phyloP scores from a whole-genome alignment of 2,888 invertebrate genomes.

The Dryococelus australis region DNA sequence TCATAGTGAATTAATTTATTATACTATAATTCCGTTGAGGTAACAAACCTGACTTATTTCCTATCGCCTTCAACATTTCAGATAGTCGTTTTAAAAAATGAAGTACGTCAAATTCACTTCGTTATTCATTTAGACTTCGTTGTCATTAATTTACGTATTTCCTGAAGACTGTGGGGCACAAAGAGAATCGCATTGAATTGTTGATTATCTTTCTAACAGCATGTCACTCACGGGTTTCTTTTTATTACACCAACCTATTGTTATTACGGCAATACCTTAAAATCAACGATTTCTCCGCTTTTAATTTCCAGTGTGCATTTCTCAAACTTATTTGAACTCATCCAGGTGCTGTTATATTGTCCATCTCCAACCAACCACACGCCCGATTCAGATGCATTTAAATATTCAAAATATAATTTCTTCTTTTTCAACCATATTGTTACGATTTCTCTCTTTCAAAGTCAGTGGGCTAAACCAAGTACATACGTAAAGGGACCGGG shows the following conservation, averaged over 20 bases:
- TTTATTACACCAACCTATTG: too few species aligned
- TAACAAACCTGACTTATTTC: constrained; percentile 13
- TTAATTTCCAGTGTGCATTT: constrained; percentile 24
- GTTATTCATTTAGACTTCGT: background rate
- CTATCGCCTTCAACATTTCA: constrained; percentile 13
- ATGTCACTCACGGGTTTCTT: background rate
- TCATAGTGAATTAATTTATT: too few species aligned
- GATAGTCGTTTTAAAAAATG: constrained; percentile 28
- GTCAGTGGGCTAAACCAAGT: too few species aligned
- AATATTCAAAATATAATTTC: constrained; percentile 11
- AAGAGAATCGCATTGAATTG: background rate
- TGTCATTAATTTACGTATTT: background rate
- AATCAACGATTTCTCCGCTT: constrained; percentile 19
- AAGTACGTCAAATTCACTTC: constrained; percentile 18
- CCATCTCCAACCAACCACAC: constrained; percentile 11
- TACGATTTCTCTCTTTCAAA: too few species aligned
- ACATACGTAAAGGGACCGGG: too few species aligned
- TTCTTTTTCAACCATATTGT: background rate
- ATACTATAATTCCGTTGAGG: too few species aligned
- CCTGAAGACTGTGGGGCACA: background rate
- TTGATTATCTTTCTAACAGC: too few species aligned
- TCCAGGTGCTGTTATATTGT: background rate
- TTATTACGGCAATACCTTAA: constrained; percentile 26
- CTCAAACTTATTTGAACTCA: constrained; percentile 19
- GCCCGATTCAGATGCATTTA: background rate